Evolutionary conservation across 2,888 invertebrate species (phyloP).

Genomic region (Trichogramma dendrolimi): DNA sequence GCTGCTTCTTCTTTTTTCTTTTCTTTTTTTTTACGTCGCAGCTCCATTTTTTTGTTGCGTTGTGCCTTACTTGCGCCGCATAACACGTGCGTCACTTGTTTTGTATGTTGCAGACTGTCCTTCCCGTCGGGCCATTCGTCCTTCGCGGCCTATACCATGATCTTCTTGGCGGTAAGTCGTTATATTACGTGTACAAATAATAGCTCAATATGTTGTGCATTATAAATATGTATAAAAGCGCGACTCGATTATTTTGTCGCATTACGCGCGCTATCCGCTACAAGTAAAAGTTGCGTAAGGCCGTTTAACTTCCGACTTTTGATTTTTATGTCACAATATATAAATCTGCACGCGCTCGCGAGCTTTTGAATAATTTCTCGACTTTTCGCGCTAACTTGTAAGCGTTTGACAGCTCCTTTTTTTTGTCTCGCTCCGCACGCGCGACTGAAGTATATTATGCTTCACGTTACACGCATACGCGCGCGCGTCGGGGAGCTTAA

Average conservation of each 20-base stretch:
- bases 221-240: neutral
- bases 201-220: neutral
- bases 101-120: conserved; percentile 60
- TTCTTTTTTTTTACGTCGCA: neutral
- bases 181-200: neutral
- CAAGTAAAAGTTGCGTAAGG: no score
- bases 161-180: conserved; percentile 76
- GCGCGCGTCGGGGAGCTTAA: no score
- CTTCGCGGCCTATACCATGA: conserved; percentile 81
- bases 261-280: no score
- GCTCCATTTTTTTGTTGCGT: neutral
- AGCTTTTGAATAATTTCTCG: no score
- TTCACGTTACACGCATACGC: no score
- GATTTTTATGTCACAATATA: no score
- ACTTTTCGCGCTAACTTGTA: no score
- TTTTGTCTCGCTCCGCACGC: no score
- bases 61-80: neutral
- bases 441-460: no score
- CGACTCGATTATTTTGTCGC: neutral
- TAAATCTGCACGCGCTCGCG: no score
- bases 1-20: neutral
- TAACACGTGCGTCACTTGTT: neutral
- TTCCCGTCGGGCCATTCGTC: conserved; percentile 92
- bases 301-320: no score
- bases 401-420: no score